These are phyloP conservation scores for Drosophila funebris DNA, from an alignment of 1,140 invertebrate genomes.

Conservation along the genomic window DNA sequence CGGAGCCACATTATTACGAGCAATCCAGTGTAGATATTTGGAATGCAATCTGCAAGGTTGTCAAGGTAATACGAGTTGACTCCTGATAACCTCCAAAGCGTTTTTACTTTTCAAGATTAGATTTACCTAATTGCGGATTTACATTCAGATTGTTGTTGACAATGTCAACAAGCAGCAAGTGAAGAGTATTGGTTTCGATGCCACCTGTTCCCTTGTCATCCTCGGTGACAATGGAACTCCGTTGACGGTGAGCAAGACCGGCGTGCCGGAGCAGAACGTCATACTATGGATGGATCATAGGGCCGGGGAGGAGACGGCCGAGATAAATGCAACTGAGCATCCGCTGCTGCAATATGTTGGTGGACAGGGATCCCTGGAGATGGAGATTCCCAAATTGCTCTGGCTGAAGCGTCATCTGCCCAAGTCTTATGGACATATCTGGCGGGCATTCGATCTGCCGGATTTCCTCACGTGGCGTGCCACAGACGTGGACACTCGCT, in stretches of 20 bases:
- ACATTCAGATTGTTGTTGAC: conserved; percentile 86
- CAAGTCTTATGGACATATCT: conserved; percentile 88
- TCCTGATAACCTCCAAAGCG: conserved; percentile 35
- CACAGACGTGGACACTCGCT: conserved; percentile 91
- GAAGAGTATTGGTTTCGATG: conserved; percentile 96
- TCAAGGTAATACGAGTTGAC: conserved; percentile 58
- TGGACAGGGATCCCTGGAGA: conserved; percentile 96
- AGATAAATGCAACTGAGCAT: conserved; percentile 92
- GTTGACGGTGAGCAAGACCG: conserved; percentile 89
- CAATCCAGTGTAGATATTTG: conserved; percentile 97
- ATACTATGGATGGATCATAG: conserved; percentile 99
- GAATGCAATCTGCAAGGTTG: conserved; percentile 85
- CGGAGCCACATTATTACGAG: conserved; percentile 91
- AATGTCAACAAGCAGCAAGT: conserved; percentile 86
- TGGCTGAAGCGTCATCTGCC: conserved; percentile 95
- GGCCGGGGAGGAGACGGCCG: conserved; percentile 91
- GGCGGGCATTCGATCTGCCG: conserved; percentile 95
- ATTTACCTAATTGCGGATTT: conserved; percentile 47
- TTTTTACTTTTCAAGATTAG: conserved; percentile 45
- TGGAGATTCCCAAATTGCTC: conserved; percentile 97
- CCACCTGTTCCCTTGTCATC: conserved; percentile 96
- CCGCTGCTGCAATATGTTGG: conserved; percentile 93
- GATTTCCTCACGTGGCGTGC: conserved; percentile 98
- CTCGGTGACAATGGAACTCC: conserved; percentile 89
- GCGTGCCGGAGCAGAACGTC: conserved; percentile 90